Base-by-base conservation (phyloP, 2,888 invertebrate species). In the Hirtodrosophila cameraria region DNA sequence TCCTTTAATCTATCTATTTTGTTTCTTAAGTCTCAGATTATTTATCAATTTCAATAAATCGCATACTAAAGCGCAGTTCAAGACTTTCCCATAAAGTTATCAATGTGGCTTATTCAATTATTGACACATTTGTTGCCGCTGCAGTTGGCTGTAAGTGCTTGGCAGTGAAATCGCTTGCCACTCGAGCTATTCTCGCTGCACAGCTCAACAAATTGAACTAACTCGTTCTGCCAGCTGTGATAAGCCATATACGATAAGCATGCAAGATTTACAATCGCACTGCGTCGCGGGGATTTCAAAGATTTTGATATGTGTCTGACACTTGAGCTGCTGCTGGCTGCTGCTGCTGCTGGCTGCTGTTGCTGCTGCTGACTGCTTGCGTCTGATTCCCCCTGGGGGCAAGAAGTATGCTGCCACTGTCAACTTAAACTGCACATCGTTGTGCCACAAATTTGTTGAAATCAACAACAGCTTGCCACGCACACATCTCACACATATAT, bases 221-320 rank as follows among this genome's bases (percentile, higher is more conserved):
- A 55, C 69, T 38, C 50, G 69, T 72, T 54, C 38, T 35, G 38
- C 43, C 67, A 50, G 45, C 71, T 59, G 38, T 75, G 83, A 83
- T 77, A 83, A 77, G 84, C 70, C 71, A 54, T 45, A 57, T 59
- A 43, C 72, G 84, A 81, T 77, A 84, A 74, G 78, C 79, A 52
- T 50, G 25, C 23, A 18, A 71, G 85, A 85, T 78, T 78, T 78
- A 78, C 75, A 75, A 64, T 78, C 61, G 75, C 63, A 61, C 30
- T 72, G 78, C 81, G 54, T 64, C 75, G 53, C 60, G 43, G 75
- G 77, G 71, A 78, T 59, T 68, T 77, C 39, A 50, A 66, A 43
- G 57, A 65, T 74, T n/a, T 76, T 70, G 73, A 84, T 57, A 79
- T 67, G 71, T 53, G 55, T 57, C 64, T 55, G 79, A 67, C 71